These are phyloP conservation scores for Anolis apletophallus DNA, from an alignment of 2,797 vertebrate species.

Conservation along the genomic window DNA sequence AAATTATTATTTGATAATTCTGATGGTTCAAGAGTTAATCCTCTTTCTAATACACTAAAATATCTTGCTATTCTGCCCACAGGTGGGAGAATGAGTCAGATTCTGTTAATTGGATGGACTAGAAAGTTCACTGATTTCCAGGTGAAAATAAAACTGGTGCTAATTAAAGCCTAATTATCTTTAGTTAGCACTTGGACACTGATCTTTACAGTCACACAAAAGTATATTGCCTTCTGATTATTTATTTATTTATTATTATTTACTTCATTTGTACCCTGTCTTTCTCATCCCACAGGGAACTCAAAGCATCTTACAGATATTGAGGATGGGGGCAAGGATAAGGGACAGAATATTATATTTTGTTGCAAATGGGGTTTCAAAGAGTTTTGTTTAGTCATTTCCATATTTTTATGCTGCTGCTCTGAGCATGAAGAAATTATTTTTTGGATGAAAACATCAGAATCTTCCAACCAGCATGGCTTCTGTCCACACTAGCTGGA, in stretches of 20 bases:
- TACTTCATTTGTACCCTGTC: no score
- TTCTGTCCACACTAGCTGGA: no score
- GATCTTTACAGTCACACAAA: slow-evolving; percentile 44
- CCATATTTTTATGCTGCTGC: neutral
- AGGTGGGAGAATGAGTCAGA: slow-evolving; percentile 53
- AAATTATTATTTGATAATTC: neutral
- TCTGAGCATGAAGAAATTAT: no score
- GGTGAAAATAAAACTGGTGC: slow-evolving; percentile 66
- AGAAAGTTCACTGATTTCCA: slow-evolving; percentile 55
- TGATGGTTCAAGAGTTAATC: slow-evolving; percentile 52
- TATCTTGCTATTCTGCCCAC: slow-evolving; percentile 38
- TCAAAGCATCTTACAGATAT: no score
- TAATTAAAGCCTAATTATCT: slow-evolving; percentile 71
- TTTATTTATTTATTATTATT: no score
- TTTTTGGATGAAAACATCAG: no score
- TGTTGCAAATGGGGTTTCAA: neutral
- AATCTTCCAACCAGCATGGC: no score
- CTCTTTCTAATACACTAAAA: slow-evolving; percentile 27
- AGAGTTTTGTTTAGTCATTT: no score
- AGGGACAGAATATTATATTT: neutral
- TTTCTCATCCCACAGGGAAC: no score
- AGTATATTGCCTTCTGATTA: neutral
- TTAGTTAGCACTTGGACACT: slow-evolving; percentile 50
- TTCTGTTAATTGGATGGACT: slow-evolving; percentile 53
- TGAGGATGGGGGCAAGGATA: neutral